Conservation (phyloP, 2,888 invertebrate genomes). For the Clunio marinus region DNA sequence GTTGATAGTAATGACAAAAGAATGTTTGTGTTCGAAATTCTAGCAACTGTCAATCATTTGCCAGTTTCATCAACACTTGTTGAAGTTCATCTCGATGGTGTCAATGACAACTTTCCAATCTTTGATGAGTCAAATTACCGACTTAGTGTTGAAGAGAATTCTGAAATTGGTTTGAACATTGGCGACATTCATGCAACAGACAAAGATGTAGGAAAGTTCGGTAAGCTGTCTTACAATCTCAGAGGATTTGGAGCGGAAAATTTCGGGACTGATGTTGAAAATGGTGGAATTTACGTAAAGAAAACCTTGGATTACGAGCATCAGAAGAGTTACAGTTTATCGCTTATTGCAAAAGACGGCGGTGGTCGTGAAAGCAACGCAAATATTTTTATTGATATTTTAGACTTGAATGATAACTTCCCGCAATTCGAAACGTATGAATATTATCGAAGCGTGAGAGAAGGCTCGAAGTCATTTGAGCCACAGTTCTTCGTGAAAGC, state of each 20-base stretch:
- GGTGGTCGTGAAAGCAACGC: constrained; percentile 69
- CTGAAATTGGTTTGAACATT: constrained; percentile 58
- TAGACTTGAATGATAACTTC: constrained; percentile 73
- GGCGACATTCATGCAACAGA: constrained; percentile 64
- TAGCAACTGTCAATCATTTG: constrained; percentile 56
- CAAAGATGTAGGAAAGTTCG: constrained; percentile 67
- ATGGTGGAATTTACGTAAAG: constrained; percentile 65
- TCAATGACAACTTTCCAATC: constrained; percentile 73
- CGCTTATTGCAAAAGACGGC: constrained; percentile 75
- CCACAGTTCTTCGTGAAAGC: constrained; percentile 77
- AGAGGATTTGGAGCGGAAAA: constrained; percentile 76
- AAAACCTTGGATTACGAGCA: constrained; percentile 70
- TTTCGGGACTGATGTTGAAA: constrained; percentile 63
- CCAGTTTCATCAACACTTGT: constrained; percentile 60
- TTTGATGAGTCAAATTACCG: constrained; percentile 63
- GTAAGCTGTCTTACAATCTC: constrained; percentile 66
- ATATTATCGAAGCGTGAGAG: constrained; percentile 70
- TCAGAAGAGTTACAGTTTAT: constrained; percentile 73
- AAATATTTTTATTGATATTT: constrained; percentile 65
- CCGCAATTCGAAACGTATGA: constrained; percentile 67
- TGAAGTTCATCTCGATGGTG: constrained; percentile 64
- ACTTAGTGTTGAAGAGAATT: constrained; percentile 64
- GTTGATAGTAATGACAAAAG: constrained; percentile 58
- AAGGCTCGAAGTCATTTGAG: constrained; percentile 70
- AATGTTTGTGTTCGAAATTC: constrained; percentile 63